phyloP scores from a whole-genome alignment of 2,113 vertebrate species.

The Spea bombifrons region DNA sequence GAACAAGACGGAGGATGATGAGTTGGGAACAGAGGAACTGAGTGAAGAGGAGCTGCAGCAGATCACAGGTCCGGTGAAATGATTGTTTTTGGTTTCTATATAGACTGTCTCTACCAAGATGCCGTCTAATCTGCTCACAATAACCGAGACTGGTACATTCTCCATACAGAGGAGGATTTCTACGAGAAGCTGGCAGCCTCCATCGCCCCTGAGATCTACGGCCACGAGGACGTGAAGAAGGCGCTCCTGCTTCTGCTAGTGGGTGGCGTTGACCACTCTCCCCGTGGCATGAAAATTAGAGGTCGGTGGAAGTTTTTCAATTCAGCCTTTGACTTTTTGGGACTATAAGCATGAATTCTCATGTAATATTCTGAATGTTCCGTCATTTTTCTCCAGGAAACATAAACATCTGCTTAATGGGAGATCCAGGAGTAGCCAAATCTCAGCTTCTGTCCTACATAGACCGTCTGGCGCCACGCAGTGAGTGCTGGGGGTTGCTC shows the following conservation, averaged over 20 bases:
- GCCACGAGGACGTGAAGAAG: constrained; percentile 93
- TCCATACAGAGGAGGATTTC: constrained; percentile 79
- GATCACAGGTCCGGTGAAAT: constrained; percentile 70
- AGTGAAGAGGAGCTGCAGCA: constrained; percentile 77
- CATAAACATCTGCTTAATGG: constrained; percentile 93
- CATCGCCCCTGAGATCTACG: constrained; percentile 90
- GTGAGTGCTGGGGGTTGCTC: constrained; percentile 62
- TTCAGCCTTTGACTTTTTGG: not conserved
- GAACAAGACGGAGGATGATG: constrained; percentile 86
- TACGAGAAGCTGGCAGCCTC: constrained; percentile 86
- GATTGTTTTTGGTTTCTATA: not conserved
- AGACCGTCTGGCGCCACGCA: constrained; percentile 85
- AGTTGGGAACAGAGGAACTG: constrained; percentile 69
- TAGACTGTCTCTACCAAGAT: no score
- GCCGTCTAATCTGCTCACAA: no score
- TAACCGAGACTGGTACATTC: no score
- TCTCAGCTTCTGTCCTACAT: constrained; percentile 91
- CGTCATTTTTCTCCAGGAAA: constrained; percentile 64
- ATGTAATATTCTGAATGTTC: not conserved
- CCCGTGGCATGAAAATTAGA: constrained; percentile 88
- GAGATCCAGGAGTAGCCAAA: constrained; percentile 92
- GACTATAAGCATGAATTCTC: not conserved
- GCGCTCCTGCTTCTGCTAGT: constrained; percentile 85
- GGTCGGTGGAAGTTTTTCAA: constrained; percentile 57
- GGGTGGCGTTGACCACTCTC: constrained; percentile 83